Evolutionary conservation across 2,113 vertebrate species (phyloP).

Genomic region (Zonotrichia leucophrys): DNA sequence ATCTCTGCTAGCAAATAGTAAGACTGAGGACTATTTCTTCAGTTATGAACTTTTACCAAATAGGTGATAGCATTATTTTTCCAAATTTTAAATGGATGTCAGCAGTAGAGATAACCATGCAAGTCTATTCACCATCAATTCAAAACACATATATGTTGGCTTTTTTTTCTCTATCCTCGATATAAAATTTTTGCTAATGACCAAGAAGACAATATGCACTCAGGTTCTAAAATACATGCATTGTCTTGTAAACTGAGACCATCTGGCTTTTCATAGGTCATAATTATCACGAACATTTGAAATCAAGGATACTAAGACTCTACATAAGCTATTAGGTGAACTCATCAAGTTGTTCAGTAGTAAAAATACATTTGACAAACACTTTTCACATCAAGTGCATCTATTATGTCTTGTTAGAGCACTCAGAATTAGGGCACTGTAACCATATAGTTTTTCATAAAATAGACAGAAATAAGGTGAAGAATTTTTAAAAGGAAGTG

Average conservation of each 20-base stretch:
- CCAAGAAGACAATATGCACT: background rate
- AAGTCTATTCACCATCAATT: background rate
- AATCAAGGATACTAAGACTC: background rate
- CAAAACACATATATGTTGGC: fast-evolving
- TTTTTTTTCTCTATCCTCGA: background rate
- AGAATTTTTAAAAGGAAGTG: background rate
- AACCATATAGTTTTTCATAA: background rate
- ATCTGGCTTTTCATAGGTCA: background rate
- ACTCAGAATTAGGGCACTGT: background rate
- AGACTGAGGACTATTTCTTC: background rate
- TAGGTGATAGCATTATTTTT: background rate
- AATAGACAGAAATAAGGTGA: background rate
- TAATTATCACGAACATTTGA: background rate
- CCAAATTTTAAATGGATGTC: background rate
- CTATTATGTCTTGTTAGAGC: background rate
- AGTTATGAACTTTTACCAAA: background rate
- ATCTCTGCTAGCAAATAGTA: background rate
- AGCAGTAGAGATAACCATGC: background rate
- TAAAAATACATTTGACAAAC: background rate
- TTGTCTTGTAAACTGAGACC: background rate
- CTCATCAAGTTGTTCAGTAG: background rate
- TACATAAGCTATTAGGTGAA: background rate
- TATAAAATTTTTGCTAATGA: background rate
- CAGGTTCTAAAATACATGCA: background rate
- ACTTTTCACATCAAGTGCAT: background rate